Conservation (phyloP, 2,113 vertebrate genomes). For the Pseudorhombus dupliciocellatus region DNA sequence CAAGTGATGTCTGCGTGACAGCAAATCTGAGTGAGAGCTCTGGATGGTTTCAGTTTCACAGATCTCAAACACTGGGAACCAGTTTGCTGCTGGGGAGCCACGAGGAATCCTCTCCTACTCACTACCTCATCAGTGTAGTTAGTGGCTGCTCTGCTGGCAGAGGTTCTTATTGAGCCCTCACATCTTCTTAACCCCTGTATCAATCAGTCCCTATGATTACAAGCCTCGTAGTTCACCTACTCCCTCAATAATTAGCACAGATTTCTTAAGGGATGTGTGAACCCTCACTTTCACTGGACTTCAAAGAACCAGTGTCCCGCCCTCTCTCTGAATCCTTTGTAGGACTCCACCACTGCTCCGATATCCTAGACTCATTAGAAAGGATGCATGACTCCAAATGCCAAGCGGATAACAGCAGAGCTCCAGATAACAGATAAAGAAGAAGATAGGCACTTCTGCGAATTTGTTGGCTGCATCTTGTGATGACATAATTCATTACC, state of each 20-base stretch:
- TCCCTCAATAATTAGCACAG: conserved; percentile 8
- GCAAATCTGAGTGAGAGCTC: no score
- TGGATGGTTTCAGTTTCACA: no score
- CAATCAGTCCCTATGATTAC: conserved; percentile 1
- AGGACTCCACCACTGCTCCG: conserved; percentile 26
- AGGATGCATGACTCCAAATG: conserved; percentile 47
- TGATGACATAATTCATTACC: conserved; percentile 69
- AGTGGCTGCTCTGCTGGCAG: no score
- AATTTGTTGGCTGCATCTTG: conserved; percentile 60
- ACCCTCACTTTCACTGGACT: conserved; percentile 19
- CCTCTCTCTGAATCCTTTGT: conserved; percentile 31
- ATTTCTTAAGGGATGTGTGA: conserved; percentile 1
- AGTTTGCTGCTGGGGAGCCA: no score
- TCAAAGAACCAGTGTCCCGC: conserved; percentile 25
- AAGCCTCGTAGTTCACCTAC: conserved; percentile 12
- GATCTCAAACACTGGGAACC: no score
- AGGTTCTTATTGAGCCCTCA: neutral
- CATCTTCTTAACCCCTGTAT: conserved; percentile 10
- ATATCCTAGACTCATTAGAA: conserved; percentile 61
- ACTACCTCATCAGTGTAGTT: no score
- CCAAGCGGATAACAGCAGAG: conserved; percentile 53
- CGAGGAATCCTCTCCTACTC: no score
- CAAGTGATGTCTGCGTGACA: no score
- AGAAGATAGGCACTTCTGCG: conserved; percentile 46
- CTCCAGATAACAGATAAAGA: conserved; percentile 58